These are phyloP conservation scores for Patella ulyssiponensis DNA, from an alignment of 2,888 invertebrate genomes.

Conservation along the genomic window DNA sequence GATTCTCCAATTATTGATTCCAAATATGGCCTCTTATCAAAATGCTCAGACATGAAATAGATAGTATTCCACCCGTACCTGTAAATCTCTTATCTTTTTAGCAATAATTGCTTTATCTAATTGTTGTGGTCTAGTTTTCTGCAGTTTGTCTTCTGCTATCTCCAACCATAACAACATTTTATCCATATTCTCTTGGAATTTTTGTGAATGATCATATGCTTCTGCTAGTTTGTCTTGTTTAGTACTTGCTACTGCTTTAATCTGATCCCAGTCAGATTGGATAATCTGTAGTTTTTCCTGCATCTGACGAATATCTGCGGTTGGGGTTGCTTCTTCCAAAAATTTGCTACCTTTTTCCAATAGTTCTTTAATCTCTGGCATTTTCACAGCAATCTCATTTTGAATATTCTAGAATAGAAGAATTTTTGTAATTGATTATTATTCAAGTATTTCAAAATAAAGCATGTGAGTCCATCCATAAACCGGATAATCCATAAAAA, in stretches of 20 bases:
- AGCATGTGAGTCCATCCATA: too few relatives aligned
- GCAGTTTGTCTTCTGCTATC: constrained; percentile 87
- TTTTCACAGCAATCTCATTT: constrained; percentile 58
- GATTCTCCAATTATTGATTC: not conserved
- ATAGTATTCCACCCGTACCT: constrained; percentile 71
- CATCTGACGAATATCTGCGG: constrained; percentile 75
- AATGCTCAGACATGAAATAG: not conserved
- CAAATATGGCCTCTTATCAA: not conserved
- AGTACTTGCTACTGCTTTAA: constrained; percentile 89
- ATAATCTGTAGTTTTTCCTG: constrained; percentile 87
- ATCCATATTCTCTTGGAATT: constrained; percentile 89
- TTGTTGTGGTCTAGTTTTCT: constrained; percentile 77
- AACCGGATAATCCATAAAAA: too few relatives aligned
- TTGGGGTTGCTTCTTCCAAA: constrained; percentile 43
- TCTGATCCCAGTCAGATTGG: constrained; percentile 91
- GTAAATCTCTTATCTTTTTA: constrained; percentile 88
- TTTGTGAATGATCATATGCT: constrained; percentile 80
- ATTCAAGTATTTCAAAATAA: too few relatives aligned
- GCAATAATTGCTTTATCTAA: constrained; percentile 85
- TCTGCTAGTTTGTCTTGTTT: constrained; percentile 65
- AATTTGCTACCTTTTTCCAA: constrained; percentile 90
- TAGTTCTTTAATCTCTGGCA: constrained; percentile 74
- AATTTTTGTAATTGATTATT: too few relatives aligned
- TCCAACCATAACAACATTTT: constrained; percentile 80
- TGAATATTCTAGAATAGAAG: constrained; percentile 53